A percentile compares a stretch with the other conserved stretches of the same genome.
Conservation (phyloP, 2,113 vertebrate genomes). For the Acrocephalus kingi region DNA sequence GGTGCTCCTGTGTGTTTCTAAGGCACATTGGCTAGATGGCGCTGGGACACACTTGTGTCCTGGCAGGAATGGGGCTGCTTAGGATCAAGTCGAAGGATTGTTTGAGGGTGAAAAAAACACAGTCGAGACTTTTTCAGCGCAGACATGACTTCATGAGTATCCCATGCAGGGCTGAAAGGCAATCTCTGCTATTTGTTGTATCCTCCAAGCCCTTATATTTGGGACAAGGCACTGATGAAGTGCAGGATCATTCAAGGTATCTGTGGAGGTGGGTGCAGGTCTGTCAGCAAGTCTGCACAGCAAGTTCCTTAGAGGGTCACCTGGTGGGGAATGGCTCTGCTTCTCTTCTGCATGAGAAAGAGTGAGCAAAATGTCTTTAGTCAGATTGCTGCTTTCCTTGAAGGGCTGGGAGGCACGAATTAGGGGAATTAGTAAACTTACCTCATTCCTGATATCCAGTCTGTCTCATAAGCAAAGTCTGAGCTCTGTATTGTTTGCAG, state of each 20-base stretch:
- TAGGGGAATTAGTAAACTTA: neutral
- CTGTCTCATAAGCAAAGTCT: neutral
- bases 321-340: neutral
- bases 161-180: neutral
- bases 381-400: neutral
- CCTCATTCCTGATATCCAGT: neutral
- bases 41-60: conserved; percentile 4
- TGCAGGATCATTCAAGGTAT: neutral
- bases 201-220: neutral
- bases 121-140: neutral
- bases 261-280: neutral
- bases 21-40: conserved; percentile 41
- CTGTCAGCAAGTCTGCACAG: neutral
- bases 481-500: neutral
- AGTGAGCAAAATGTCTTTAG: neutral
- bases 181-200: neutral
- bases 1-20: neutral
- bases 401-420: neutral
- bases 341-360: neutral
- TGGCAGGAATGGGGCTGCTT: neutral
- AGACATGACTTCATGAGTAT: neutral
- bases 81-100: neutral
- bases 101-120: neutral
- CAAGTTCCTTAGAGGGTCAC: neutral
- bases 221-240: neutral